Base-by-base conservation (phyloP, 2,888 invertebrate genomes). In the Dione vanillae region DNA sequence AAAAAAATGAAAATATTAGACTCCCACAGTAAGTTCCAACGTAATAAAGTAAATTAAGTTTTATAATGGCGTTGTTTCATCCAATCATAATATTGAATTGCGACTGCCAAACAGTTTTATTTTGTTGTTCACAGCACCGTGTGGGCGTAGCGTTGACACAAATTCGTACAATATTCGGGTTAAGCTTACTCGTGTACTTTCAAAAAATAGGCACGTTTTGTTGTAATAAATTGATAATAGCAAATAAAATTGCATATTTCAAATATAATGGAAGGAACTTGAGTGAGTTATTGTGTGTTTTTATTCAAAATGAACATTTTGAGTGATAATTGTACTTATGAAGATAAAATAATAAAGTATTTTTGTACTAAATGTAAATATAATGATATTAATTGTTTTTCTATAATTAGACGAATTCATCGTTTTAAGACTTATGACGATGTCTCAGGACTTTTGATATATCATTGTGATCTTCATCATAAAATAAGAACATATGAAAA, bases 81-180 rank as follows among this genome's bases (percentile, higher is more conserved):
- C 37, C 47, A 37, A 51, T 20, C n/a, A 51, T 59, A 49, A 41
- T 37, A 27, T 41, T 41, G 49, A 49, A 49, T 41, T 59, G 49
- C 58, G 37, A 58, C 19, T 47, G 47, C 20, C 67, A 59, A 59
- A 56, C 56, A 66, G 3, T 66, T 40, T 51, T 51, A 65, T 65
- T 65, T 41, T 52, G 67, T 67, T 56, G 58, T 67, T 59, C 49
- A 49, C 16, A 12, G 19, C 19, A 45, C 52, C 61, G 67, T 43
- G 67, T 68, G 35, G 67, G 67, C 52, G 59, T 59, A 41, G 11
- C 66, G 54, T 27, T 68, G 67, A 62, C 61, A 68, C 61, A 6
- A 59, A 67, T 67, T 41, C 47, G 49, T n/a, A 51, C 49, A 41
- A 43, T 59, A 49, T 51, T 59, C 27, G 49, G 47, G 49, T 59